Percentiles rank a stretch among this genome's conserved stretches.
These are phyloP conservation scores for Helicoverpa armigera DNA, from an alignment of 1,140 invertebrate species.

Conservation along the genomic window DNA sequence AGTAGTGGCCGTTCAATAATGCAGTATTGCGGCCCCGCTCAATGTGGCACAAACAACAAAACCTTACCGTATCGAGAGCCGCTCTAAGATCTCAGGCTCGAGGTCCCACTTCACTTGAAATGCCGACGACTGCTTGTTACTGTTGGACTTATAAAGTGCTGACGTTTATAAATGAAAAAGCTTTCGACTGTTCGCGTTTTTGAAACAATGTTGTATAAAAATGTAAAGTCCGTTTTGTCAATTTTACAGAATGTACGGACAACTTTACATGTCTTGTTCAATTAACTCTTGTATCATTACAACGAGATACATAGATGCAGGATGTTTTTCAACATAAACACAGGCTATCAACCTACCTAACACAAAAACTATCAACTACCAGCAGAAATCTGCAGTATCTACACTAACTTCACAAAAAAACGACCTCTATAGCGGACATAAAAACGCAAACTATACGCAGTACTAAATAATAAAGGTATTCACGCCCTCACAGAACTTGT, in stretches of 20 bases:
- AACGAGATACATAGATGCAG: neutral
- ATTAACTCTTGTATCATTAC: neutral
- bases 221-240: too few relatives aligned
- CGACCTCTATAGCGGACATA: neutral
- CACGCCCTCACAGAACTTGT: slow-evolving; percentile 6
- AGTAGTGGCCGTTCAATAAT: slow-evolving; percentile 20
- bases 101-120: neutral
- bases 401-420: too few relatives aligned
- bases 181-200: neutral
- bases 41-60: neutral
- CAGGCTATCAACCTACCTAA: too few relatives aligned
- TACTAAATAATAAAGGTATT: slow-evolving; percentile 30
- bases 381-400: too few relatives aligned
- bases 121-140: neutral
- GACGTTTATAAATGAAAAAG: neutral
- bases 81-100: neutral
- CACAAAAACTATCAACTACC: too few relatives aligned
- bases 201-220: neutral
- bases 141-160: neutral
- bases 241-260: too few relatives aligned
- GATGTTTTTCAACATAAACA: too few relatives aligned
- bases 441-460: slow-evolving; percentile 16
- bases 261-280: too few relatives aligned
- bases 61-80: slow-evolving; percentile 15
- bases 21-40: neutral